A percentile compares a stretch with the other conserved stretches of the same genome.
Evolutionary conservation across 2,888 invertebrate species (phyloP).

Genomic region (Polymixis flavicincta): DNA sequence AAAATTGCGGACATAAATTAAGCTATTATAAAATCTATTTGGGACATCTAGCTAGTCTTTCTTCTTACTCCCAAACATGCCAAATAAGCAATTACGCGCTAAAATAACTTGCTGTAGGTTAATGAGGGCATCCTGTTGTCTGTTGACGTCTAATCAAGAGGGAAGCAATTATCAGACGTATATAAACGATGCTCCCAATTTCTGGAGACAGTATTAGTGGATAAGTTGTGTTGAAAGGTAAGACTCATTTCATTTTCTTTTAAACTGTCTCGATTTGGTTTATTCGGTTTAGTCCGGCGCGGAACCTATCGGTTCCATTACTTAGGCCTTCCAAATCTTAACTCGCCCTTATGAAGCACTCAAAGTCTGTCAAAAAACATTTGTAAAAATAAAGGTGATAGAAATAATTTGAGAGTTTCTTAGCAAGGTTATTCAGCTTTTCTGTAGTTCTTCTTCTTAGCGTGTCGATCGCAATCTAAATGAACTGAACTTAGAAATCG

Average conservation of each 20-base stretch:
- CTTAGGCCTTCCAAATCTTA: no score
- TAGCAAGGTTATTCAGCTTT: background rate
- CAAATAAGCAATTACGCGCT: conserved; percentile 23
- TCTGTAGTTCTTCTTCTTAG: background rate
- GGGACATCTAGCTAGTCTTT: background rate
- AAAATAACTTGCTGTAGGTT: conserved; percentile 10
- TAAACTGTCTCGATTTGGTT: background rate
- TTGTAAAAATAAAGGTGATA: background rate
- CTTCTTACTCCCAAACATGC: background rate
- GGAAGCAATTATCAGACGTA: conserved; percentile 33
- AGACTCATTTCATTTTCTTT: background rate
- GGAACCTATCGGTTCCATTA: no score
- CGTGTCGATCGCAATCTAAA: no score
- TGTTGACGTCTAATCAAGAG: conserved; percentile 28
- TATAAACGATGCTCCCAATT: conserved; percentile 34
- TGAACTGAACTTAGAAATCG: no score
- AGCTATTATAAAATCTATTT: background rate
- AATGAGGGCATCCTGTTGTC: conserved; percentile 42
- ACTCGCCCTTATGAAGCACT: background rate
- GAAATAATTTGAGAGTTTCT: background rate
- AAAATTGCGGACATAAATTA: background rate
- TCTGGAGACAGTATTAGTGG: conserved; percentile 26
- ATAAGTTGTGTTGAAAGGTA: conserved; percentile 20
- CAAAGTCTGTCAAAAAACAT: background rate
- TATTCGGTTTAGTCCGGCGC: no score